These are phyloP conservation scores for Clamator glandarius DNA, from an alignment of 2,797 vertebrate genomes.

Conservation along the genomic window DNA sequence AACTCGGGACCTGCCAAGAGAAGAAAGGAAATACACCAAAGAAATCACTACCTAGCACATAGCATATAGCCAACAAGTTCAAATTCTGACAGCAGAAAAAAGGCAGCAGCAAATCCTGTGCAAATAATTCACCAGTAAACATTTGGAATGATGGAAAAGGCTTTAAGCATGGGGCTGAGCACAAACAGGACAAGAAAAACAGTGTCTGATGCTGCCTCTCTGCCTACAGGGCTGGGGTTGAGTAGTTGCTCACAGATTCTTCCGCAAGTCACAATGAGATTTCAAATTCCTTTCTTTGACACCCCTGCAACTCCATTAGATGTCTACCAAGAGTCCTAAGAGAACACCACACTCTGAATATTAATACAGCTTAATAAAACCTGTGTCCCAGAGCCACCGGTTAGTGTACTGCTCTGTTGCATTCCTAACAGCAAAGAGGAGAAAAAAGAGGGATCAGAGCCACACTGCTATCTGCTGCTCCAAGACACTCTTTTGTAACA, in stretches of 20 bases:
- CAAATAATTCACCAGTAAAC: background rate
- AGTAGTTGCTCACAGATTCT: background rate
- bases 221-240: background rate
- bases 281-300: background rate
- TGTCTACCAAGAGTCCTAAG: background rate
- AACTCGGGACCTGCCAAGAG: slow-evolving; percentile 20
- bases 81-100: background rate
- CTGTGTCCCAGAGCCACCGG: background rate
- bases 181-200: background rate
- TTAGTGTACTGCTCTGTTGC: background rate
- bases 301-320: background rate
- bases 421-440: background rate
- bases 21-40: slow-evolving; percentile 11
- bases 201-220: background rate
- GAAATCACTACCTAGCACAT: background rate
- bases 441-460: background rate
- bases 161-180: background rate
- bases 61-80: background rate
- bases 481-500: background rate
- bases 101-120: background rate
- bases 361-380: background rate
- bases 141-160: background rate
- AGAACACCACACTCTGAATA: background rate
- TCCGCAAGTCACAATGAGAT: background rate
- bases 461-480: background rate